phyloP scores from a whole-genome alignment of 2,888 invertebrate species.

The Amblyjoppa fuscipennis region DNA sequence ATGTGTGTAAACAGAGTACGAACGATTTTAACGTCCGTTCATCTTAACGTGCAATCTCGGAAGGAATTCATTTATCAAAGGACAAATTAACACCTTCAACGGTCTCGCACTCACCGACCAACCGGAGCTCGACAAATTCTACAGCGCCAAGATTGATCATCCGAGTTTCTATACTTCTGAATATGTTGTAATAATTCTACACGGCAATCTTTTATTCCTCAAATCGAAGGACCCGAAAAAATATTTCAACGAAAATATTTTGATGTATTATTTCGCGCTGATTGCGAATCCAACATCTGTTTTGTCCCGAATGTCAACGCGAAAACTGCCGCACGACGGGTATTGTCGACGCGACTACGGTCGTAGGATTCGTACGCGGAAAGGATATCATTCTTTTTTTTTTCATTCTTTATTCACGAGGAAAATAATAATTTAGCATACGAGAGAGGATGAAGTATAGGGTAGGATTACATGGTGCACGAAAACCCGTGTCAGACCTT shows the following conservation, averaged over 20 bases:
- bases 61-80: neutral
- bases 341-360: neutral
- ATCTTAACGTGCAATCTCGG: conserved; percentile 20
- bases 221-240: neutral
- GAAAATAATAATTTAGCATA: conserved; percentile 49
- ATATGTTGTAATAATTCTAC: neutral
- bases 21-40: conserved; percentile 14
- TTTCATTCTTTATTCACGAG: conserved; percentile 13
- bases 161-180: neutral
- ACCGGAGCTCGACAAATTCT: neutral
- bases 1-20: conserved; percentile 2
- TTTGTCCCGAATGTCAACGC: neutral
- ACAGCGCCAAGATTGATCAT: neutral
- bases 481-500: conserved; percentile 52
- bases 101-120: neutral
- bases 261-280: neutral
- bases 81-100: neutral
- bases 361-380: neutral
- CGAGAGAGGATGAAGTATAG: conserved; percentile 15
- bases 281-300: neutral
- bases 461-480: neutral
- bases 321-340: neutral
- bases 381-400: conserved; percentile 15
- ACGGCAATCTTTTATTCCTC: too few relatives aligned
- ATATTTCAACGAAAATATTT: neutral